phyloP scores from a whole-genome alignment of 2,888 invertebrate genomes.

The Ophion costatus region DNA sequence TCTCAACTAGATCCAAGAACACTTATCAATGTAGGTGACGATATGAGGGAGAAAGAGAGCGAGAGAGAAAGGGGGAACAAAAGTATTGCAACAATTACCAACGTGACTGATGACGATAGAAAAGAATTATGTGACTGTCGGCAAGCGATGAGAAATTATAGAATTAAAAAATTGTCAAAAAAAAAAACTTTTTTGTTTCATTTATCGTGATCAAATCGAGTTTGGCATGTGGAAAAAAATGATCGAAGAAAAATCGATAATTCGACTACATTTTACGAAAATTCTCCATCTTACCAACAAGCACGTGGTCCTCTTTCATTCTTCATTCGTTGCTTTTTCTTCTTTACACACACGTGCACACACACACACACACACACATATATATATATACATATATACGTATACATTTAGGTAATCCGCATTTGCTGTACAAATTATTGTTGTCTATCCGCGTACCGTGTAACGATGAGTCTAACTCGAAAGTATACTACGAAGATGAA shows the following conservation, averaged over 20 bases:
- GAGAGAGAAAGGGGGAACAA: too few relatives aligned
- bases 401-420: constrained; percentile 58
- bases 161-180: not conserved
- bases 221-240: constrained; percentile 15
- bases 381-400: constrained; percentile 46
- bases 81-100: constrained; percentile 38
- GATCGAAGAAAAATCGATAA: not conserved
- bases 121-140: constrained; percentile 34
- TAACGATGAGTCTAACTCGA: constrained; percentile 58
- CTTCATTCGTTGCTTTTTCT: constrained; percentile 56
- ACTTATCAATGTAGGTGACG: constrained; percentile 44
- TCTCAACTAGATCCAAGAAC: constrained; percentile 49
- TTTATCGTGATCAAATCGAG: constrained; percentile 54
- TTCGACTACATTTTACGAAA: constrained; percentile 4
- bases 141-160: constrained; percentile 29
- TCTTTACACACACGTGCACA: constrained; percentile 34
- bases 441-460: constrained; percentile 63
- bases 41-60: not conserved
- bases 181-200: not conserved
- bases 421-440: constrained; percentile 65
- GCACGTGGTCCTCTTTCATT: constrained; percentile 40
- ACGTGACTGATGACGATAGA: constrained; percentile 45
- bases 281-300: constrained; percentile 18
- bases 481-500: constrained; percentile 30
- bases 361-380: constrained; percentile 47